Percentiles rank a stretch among this genome's conserved stretches.
phyloP scores from a whole-genome alignment of 2,113 vertebrate species.

The Eudorcas thomsonii region DNA sequence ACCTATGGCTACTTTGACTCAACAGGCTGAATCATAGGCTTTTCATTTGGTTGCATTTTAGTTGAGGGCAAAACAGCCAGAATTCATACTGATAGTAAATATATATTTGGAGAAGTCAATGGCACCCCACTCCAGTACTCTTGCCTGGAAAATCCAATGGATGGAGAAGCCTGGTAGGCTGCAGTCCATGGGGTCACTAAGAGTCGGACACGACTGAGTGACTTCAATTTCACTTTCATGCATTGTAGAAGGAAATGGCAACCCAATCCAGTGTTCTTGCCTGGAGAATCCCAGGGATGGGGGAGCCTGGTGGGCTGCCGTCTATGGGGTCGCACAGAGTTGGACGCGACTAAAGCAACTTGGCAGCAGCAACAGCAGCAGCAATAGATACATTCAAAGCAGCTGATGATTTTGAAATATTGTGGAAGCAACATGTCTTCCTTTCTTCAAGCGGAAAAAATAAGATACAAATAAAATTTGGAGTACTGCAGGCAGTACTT shows the following conservation, averaged over 20 bases:
- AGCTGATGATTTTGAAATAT: neutral
- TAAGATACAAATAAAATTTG: neutral
- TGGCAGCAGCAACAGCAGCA: too few relatives aligned
- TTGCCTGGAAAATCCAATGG: too few relatives aligned
- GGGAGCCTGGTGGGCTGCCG: too few relatives aligned
- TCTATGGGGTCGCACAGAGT: too few relatives aligned
- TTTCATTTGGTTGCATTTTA: neutral
- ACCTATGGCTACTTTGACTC: neutral
- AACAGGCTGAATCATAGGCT: neutral
- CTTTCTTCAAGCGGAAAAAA: neutral
- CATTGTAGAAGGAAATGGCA: too few relatives aligned
- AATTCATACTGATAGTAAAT: neutral
- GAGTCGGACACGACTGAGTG: fast-evolving
- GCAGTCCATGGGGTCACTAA: too few relatives aligned
- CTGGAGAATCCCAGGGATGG: too few relatives aligned
- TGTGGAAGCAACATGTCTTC: neutral
- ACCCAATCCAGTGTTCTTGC: too few relatives aligned
- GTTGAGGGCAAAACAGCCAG: neutral
- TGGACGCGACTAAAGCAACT: fast-evolving
- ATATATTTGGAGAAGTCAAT: too few relatives aligned
- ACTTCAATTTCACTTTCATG: too few relatives aligned
- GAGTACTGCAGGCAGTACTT: neutral
- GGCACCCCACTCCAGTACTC: too few relatives aligned
- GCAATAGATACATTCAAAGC: neutral
- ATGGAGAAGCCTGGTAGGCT: too few relatives aligned